Base-by-base conservation (phyloP, 2,113 vertebrate species). In the Crocuta crocuta region DNA sequence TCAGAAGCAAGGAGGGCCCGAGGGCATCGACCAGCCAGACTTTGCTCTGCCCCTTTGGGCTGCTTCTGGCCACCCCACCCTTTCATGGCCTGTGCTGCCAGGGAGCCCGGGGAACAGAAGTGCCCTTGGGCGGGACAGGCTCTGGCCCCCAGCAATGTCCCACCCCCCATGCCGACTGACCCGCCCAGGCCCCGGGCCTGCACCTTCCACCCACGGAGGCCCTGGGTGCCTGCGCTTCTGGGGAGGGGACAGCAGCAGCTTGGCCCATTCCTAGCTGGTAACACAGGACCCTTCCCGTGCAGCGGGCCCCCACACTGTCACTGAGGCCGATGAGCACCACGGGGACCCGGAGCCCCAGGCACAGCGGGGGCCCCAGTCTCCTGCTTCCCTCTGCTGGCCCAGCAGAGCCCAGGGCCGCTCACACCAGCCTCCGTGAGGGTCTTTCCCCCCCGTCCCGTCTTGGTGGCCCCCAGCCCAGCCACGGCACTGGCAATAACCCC, bases 81-180 rank as follows among this genome's bases (percentile, higher is more conserved):
- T 68, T 7, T 28, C 43, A 48, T 0, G 17, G 65, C 26, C 88
- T 28, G 0, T 45, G 48, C 43, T 13, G 8, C 48, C 24, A 23
- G 15, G 53, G 15, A 65, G 63, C 50, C 68, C 11, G 48, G 79
- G 33, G 4, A 10, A 3, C 2, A 0, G 5, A 50, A 5, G 0
- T n/a, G 16, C 53, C 19, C 0, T 21, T 39, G 31, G 5, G 50
- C 17, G 84, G 10, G 15, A 50, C 10, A 0, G 35, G 2, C 9
- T 31, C 63, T 7, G 4, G 12, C 0, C 10, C 28, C 79, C 28
- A 5, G 19, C 39, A 65, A 26, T 0, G 4, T 31, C 6, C 61
- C 45, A n/a, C 2, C n/a, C 33, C 8, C 10, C 16, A 1, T 2
- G 1, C 55, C 0, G 0, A 0, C 50, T 13, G 48, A 33, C 66